Evolutionary conservation across 2,113 vertebrate genomes (phyloP).

Genomic region (Mirounga angustirostris): DNA sequence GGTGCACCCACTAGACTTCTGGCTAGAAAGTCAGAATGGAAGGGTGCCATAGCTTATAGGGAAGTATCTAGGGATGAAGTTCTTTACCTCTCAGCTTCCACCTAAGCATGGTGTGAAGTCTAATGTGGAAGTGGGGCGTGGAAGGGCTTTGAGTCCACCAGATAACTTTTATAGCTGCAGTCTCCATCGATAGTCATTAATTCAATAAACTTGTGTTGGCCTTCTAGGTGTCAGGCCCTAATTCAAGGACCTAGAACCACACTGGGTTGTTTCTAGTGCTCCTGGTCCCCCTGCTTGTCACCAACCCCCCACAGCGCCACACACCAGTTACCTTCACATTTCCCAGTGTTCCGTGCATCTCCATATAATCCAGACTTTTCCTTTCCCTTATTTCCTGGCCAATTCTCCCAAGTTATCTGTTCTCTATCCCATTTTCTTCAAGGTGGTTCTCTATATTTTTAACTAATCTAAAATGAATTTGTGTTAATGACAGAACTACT

Average conservation of each 20-base stretch:
- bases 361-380: background rate
- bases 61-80: background rate
- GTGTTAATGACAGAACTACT: slow-evolving; percentile 1
- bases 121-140: background rate
- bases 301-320: background rate
- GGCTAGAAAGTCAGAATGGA: background rate
- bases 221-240: background rate
- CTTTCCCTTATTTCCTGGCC: background rate
- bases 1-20: background rate
- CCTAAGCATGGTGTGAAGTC: background rate
- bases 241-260: background rate
- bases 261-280: background rate
- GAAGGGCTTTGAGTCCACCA: background rate
- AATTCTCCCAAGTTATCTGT: background rate
- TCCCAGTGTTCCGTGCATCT: background rate
- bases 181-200: background rate
- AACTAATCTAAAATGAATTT: slow-evolving; percentile 13
- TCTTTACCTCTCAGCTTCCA: background rate
- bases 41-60: too few species aligned
- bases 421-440: background rate
- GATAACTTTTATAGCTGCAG: background rate
- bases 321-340: background rate
- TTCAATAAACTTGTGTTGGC: background rate
- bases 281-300: background rate
- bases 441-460: background rate